Evolutionary conservation across 2,797 vertebrate genomes (phyloP), one percentile per base, ranked within the genome.

Genomic region (Sebastes matsubarae): DNA sequence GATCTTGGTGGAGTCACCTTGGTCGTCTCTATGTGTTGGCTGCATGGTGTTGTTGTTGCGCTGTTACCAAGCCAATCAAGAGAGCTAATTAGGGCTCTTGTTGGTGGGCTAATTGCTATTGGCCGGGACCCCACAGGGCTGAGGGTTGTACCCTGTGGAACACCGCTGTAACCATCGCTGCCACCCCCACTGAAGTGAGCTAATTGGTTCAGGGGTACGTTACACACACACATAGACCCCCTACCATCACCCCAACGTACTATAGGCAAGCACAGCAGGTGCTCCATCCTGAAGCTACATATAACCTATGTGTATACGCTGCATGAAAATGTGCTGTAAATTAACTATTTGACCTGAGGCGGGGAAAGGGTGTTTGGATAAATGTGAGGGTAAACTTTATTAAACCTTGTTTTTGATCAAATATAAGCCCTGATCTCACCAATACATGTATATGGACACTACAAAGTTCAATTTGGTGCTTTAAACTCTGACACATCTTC

Each of bases 61-160:
- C 84, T 88, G 78, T 81, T 89, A 92, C 86, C 84, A 76, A 88
- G 91, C 92, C 92, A 95, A 95, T 96, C 94, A 94, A 91, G 77
- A 78, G 69, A 84, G 90, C 93, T 96, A 95, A 96, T 96, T 95
- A 96, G 89, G 90, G 89, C 90, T 94, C 90, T 91, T 94, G 94
- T 95, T 86, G 88, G 87, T 87, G 81, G 89, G 87, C 87, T 94
- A 95, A 96, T 94, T 95, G 94, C 93, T 91, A 94, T 91, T 93
- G 90, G 92, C 89, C 85, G 75, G 87, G 91, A 91, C 90, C 94
- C 94, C 94, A 91, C 88, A 85, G 90, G 86, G 93, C 82, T 84
- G 81, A 86, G 82, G 87, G 88, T 88, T 54, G 54, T 87, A 90
- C 92, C 87, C 87, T 81, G 87, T 70, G 89, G 91, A 91, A 91